Base-by-base conservation (phyloP, 2,888 invertebrate genomes). In the Polyommatus icarus region DNA sequence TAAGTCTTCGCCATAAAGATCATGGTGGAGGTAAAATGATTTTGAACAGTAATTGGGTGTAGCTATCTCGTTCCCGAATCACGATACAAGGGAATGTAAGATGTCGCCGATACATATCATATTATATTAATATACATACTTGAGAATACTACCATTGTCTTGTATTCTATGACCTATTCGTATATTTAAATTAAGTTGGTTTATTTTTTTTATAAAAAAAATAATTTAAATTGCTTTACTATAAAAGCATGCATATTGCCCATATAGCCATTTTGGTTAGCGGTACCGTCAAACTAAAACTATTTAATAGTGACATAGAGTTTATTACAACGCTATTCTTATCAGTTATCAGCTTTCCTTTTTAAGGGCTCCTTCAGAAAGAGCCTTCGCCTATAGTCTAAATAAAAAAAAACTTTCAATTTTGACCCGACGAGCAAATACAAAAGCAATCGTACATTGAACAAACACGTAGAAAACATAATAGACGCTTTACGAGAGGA, bases 1-100 rank as follows among this genome's bases (percentile, higher is more conserved):
- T 54, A 54, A 0, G 5, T 54, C 15, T 54, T 18, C 54, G 54
- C 54, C 54, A 18, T 54, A 54, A 18, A 54, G 54, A 18, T 54
- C 18, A 54, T 54, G 54, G 5, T 18, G 54, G 54, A 54, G 54
- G 54, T 18, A 18, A 54, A 54, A 54, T 18, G 54, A 54, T 18
- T 54, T 54, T 18, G 54, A 54, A 54, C 54, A 54, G 84, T 87
- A 86, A 86, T 88, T 90, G 88, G 88, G 88, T 90, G 86, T 87
- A 86, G 86, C 85, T 88, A 87, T 89, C 87, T 86, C 81, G 78
- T 82, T 84, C 83, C 82, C 82, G 82, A n/a, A n/a, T n/a, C n/a
- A n/a, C n/a, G n/a, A 82, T 84, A 84, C 85, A 84, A 83, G 84
- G 80, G 80, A 80, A 82, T 75, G 50, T 18, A 29, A 75, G 75